Base-by-base conservation (phyloP, 1,140 invertebrate species). In the Hesperophylax magnus region DNA sequence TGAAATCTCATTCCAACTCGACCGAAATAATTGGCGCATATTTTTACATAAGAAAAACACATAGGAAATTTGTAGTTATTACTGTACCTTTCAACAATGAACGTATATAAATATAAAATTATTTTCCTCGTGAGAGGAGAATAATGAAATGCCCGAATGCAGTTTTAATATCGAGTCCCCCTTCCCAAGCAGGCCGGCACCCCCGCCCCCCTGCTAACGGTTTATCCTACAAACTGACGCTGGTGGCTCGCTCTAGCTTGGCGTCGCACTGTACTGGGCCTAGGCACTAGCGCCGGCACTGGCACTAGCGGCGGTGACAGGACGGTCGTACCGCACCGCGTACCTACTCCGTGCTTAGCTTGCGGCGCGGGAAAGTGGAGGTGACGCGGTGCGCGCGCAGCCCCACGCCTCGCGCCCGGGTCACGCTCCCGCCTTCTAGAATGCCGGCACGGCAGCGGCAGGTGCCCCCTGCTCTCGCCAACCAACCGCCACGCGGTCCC, bases 31-130 rank as follows among this genome's bases (percentile, higher is more conserved):
- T 81, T 83, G 79, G 82, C 79, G 82, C 80, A 84, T 84, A 84
- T 84, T 84, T 84, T 84, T 84, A 84, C 82, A 84, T 81, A 80
- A 83, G 78, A 81, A 77, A 83, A 74, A 79, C 72, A 84, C 77
- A 84, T 81, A 84, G 82, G 79, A 84, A 84, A 81, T 81, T 83
- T 83, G 82, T 84, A 84, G 82, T 78, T 84, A 84, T 84, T 77
- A 81, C 82, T 84, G 82, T 84, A 84, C 82, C 82, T 84, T 80
- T 84, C 82, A 81, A 81, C 69, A 76, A 81, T 84, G 78, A 84
- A 81, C 80, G 80, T 81, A 81, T 81, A 72, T 56, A 84, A 84
- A 80, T 84, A 84, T 80, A 81, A 84, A 84, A 63, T 81, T 81
- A 78, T 81, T 75, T 81, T 80, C 82, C 77, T 84, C 82, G 82